A percentile compares a stretch with the other conserved stretches of the same genome.
Evolutionary conservation across 2,113 vertebrate species (phyloP).

Genomic region (Micromys minutus): DNA sequence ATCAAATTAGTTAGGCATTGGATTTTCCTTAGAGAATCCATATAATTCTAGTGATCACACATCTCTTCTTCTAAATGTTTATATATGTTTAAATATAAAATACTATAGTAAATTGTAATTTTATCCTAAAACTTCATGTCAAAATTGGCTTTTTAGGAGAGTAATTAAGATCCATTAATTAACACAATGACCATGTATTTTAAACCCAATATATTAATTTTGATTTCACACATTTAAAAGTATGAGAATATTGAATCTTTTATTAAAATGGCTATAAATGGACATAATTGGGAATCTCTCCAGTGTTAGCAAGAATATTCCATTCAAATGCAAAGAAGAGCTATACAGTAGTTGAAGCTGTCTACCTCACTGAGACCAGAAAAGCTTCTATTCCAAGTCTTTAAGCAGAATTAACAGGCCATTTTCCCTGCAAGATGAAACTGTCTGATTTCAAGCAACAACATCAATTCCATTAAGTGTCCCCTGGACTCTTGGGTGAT

Average conservation of each 20-base stretch:
- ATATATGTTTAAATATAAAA: background rate
- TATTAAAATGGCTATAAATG: background rate
- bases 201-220: constrained; percentile 44
- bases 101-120: constrained; percentile 5
- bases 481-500: no score
- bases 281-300: background rate
- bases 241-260: background rate
- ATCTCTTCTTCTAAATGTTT: constrained; percentile 42
- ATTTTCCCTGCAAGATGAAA: background rate
- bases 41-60: background rate
- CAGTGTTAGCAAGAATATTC: background rate
- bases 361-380: background rate
- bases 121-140: background rate
- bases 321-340: background rate
- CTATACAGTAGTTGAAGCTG: background rate
- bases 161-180: constrained; percentile 29
- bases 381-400: background rate
- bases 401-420: background rate
- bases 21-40: constrained; percentile 28
- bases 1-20: background rate
- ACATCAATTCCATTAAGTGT: background rate
- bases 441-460: background rate
- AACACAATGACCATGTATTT: constrained; percentile 31
- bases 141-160: constrained; percentile 23
- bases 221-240: constrained; percentile 27